A percentile compares a stretch with the other conserved stretches of the same genome.
Conservation (phyloP, 2,888 invertebrate species). For the Julus scanicus region DNA sequence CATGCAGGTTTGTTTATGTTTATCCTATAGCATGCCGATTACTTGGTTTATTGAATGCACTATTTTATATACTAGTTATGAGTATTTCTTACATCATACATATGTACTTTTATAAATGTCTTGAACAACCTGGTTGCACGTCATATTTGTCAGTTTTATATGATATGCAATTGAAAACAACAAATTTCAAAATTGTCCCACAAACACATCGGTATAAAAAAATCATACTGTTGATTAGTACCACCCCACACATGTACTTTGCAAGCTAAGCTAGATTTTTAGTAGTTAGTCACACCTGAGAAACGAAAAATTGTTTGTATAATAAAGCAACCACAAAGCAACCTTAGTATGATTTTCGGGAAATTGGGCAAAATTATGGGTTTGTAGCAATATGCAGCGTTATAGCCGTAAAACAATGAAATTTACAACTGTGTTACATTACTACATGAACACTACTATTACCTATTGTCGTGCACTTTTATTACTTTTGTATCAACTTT, state of each 20-base stretch:
- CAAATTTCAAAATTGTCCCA: not conserved
- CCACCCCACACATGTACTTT: not conserved
- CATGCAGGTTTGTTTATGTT: not conserved
- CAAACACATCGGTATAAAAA: not conserved
- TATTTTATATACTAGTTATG: too few relatives aligned
- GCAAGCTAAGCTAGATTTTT: not conserved
- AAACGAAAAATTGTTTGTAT: not conserved
- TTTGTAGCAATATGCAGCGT: not conserved
- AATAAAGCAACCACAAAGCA: not conserved
- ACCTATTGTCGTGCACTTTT: too few relatives aligned
- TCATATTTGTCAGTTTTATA: too few relatives aligned
- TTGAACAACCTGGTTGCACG: too few relatives aligned
- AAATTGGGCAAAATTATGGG: not conserved
- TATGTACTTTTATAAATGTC: too few relatives aligned
- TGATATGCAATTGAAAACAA: not conserved
- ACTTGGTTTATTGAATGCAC: too few relatives aligned
- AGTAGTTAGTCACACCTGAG: conserved; percentile 4
- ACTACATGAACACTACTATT: not conserved
- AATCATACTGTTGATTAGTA: not conserved
- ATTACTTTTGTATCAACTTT: too few relatives aligned
- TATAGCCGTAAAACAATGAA: not conserved
- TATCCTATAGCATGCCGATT: too few relatives aligned
- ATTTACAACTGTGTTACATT: not conserved
- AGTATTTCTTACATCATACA: too few relatives aligned
- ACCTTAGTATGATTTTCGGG: not conserved